Evolutionary conservation across 1,140 invertebrate species (phyloP).

Genomic region (roundworm (Caenorhabditis elegans)): DNA sequence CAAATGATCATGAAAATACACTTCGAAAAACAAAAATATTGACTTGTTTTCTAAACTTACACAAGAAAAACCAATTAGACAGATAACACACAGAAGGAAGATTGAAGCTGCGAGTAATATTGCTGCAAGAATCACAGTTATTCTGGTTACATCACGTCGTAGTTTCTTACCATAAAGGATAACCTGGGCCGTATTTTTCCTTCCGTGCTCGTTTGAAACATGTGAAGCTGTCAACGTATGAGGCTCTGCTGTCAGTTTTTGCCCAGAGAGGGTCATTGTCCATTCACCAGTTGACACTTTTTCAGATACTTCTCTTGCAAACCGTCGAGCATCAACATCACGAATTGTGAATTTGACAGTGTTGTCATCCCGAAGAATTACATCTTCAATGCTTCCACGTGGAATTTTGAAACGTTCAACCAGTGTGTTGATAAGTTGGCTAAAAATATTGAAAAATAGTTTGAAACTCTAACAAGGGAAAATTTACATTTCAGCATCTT

Average conservation of each 20-base stretch:
- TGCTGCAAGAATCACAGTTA: conserved; percentile 35
- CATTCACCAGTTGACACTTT: conserved; percentile 47
- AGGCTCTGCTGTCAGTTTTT: conserved; percentile 51
- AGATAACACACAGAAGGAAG: conserved; percentile 43
- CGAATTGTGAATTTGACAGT: conserved; percentile 52
- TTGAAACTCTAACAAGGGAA: background rate
- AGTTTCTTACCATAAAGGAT: conserved; percentile 46
- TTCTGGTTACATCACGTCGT: background rate
- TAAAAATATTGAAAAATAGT: background rate
- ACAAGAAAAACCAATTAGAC: conserved; percentile 46
- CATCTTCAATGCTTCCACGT: conserved; percentile 7
- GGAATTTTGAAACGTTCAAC: conserved; percentile 20
- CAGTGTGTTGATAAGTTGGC: conserved; percentile 17
- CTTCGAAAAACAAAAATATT: too few species aligned
- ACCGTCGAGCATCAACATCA: conserved; percentile 51
- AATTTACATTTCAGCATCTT: background rate
- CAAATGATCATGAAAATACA: background rate
- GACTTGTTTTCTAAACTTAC: too few species aligned
- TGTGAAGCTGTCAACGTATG: conserved; percentile 51
- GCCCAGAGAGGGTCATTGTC: conserved; percentile 40
- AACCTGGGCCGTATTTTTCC: background rate
- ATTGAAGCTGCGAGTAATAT: conserved; percentile 48
- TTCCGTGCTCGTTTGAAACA: conserved; percentile 34
- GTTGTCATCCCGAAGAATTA: conserved; percentile 54
- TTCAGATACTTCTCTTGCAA: conserved; percentile 54